Conservation (phyloP, 92 coral and sea anemone species). For the Epizoanthus scotinus region DNA sequence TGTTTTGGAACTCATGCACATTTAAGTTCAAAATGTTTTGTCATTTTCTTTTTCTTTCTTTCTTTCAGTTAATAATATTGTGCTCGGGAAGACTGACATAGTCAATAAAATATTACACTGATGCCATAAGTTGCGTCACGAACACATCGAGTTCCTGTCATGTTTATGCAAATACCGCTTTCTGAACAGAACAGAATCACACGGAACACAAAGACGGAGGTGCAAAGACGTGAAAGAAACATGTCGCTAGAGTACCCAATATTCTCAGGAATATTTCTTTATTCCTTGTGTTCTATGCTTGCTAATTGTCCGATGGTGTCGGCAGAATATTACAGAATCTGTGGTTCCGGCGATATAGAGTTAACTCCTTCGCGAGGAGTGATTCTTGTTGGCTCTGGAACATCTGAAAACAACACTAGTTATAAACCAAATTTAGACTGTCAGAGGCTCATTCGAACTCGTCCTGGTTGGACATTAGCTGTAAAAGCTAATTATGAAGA, state of each 20-base stretch:
- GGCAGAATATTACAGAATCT: slow-evolving; percentile 25
- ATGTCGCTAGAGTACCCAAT: not conserved
- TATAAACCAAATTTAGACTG: slow-evolving; percentile 28
- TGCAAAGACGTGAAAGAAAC: not conserved
- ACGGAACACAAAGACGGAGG: no score
- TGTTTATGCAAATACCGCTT: no score
- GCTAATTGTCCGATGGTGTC: not conserved
- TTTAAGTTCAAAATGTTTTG: no score
- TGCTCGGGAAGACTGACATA: no score
- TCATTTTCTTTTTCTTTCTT: no score
- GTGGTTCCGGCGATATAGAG: slow-evolving; percentile 29
- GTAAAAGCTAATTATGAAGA: slow-evolving; percentile 27
- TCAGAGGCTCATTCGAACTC: slow-evolving; percentile 24
- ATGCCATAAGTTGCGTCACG: no score
- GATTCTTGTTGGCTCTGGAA: slow-evolving; percentile 33
- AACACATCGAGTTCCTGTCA: no score
- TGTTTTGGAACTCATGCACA: no score
- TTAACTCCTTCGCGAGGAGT: slow-evolving; percentile 15
- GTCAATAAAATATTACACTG: no score
- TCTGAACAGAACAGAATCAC: no score
- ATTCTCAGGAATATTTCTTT: not conserved
- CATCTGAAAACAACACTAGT: slow-evolving; percentile 22
- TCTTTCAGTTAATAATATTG: no score
- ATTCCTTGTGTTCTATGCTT: not conserved
- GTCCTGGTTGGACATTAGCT: slow-evolving; percentile 32